phyloP scores from a whole-genome alignment of 2,888 invertebrate species.

The Ormyrus labotus region DNA sequence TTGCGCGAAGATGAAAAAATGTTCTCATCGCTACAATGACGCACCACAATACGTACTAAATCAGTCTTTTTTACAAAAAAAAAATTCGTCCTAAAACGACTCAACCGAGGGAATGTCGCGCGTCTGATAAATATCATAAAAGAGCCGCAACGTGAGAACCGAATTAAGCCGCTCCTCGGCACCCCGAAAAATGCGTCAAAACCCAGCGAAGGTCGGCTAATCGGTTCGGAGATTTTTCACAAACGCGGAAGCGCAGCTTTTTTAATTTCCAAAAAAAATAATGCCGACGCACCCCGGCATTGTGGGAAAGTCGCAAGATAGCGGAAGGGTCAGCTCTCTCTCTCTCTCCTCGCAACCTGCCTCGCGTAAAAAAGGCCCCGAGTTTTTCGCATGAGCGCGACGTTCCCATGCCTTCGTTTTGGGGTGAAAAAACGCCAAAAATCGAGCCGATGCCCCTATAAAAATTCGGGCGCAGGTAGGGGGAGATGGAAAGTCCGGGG shows the following conservation, averaged over 20 bases:
- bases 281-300: not conserved
- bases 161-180: slow-evolving; percentile 10
- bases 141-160: slow-evolving; percentile 41
- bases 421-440: slow-evolving; percentile 61
- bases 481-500: slow-evolving; percentile 56
- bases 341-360: slow-evolving; percentile 18
- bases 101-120: too few relatives aligned
- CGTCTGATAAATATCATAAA: slow-evolving; percentile 30
- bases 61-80: not conserved
- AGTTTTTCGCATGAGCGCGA: slow-evolving; percentile 34
- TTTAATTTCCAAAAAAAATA: slow-evolving; percentile 56
- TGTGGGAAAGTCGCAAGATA: slow-evolving; percentile 62
- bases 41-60: not conserved
- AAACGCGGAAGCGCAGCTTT: slow-evolving; percentile 2
- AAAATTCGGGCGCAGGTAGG: slow-evolving; percentile 61
- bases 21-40: not conserved
- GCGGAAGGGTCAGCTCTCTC: slow-evolving; percentile 60
- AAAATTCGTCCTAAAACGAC: too few relatives aligned
- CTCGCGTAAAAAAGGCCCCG: slow-evolving; percentile 1
- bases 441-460: slow-evolving; percentile 58
- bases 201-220: slow-evolving; percentile 22
- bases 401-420: slow-evolving; percentile 56
- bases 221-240: not conserved
- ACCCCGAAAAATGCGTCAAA: not conserved
- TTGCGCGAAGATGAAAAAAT: too few relatives aligned